Conservation (phyloP, 2,113 vertebrate species). For the Crypturellus undulatus region DNA sequence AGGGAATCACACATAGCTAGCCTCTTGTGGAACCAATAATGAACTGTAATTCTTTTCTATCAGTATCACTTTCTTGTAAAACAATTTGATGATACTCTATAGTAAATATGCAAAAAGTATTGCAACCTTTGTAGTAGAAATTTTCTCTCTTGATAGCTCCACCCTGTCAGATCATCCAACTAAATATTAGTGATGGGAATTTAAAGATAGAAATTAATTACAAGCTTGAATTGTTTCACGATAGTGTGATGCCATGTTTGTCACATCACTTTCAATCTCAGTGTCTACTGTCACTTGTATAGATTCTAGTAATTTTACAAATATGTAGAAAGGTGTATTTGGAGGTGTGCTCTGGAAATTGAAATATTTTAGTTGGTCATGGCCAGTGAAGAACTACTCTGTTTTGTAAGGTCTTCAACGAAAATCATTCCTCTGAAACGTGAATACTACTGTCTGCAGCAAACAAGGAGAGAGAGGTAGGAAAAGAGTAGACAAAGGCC, state of each 20-base stretch:
- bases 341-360: constrained; percentile 54
- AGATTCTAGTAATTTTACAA: constrained; percentile 73
- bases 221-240: constrained; percentile 82
- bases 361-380: constrained; percentile 44
- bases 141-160: constrained; percentile 60
- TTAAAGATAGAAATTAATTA: constrained; percentile 88
- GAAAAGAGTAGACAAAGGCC: neutral
- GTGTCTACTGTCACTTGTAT: constrained; percentile 76
- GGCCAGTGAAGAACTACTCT: constrained; percentile 57
- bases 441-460: neutral
- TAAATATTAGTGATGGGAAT: constrained; percentile 80
- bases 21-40: neutral
- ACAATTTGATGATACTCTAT: neutral
- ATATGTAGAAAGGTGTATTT: constrained; percentile 39
- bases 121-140: constrained; percentile 64
- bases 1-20: neutral
- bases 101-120: constrained; percentile 56
- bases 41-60: constrained; percentile 1
- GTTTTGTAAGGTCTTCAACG: constrained; percentile 52
- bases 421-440: neutral
- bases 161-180: constrained; percentile 71
- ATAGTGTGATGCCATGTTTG: constrained; percentile 72
- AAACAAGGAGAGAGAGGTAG: neutral
- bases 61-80: neutral
- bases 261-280: constrained; percentile 78